Evolutionary conservation across 2,797 vertebrate species (phyloP), one percentile per base, ranked within the genome.

Genomic region (Aulostomus chinensis): DNA sequence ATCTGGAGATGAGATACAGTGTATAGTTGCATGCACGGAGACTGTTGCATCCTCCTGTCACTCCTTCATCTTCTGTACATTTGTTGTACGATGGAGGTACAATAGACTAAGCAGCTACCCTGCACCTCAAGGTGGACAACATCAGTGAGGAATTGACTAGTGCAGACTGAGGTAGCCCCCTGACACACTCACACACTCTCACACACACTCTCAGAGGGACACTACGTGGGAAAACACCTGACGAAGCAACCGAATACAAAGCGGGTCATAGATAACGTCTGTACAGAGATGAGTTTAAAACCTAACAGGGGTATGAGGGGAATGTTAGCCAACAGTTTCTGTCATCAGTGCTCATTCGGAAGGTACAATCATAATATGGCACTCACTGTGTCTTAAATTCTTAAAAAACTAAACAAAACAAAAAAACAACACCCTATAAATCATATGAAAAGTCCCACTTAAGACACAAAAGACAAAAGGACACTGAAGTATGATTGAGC

Each of bases 1-100:
- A 81, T 78, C 60, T 67, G 82, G 69, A 73, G 71, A 85, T 83
- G 81, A 82, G 66, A 79, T 80, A 84, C 76, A 80, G 83, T 78
- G 84, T 84, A 81, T 79, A 74, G 47, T 84, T 37, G 84, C 86
- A 90, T 90, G 88, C 88, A 88, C 70, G 86, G 53, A 59, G 67
- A 75, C 76, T 66, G 76, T 66, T 66, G 64, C 65, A 20, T 68
- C 76, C 65, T 85, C 46, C 56, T 54, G 9, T 64, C 75, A 52
- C 72, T 70, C 83, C 71, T 75, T 73, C 81, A 53, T 69, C 55
- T 52, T 74, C 62, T 81, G 79, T 58, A 74, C 58, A 59, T 43
- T 38, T 56, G 62, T 55, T 78, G 68, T 69, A 81, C 74, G 81
- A 55, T 35, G 61, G 73, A 79, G 68, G 70, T 77, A 66, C 66